Percentiles rank a stretch among this genome's conserved stretches.
Evolutionary conservation across 1,140 invertebrate genomes (phyloP).

Genomic region (Drosophila micromelanica): DNA sequence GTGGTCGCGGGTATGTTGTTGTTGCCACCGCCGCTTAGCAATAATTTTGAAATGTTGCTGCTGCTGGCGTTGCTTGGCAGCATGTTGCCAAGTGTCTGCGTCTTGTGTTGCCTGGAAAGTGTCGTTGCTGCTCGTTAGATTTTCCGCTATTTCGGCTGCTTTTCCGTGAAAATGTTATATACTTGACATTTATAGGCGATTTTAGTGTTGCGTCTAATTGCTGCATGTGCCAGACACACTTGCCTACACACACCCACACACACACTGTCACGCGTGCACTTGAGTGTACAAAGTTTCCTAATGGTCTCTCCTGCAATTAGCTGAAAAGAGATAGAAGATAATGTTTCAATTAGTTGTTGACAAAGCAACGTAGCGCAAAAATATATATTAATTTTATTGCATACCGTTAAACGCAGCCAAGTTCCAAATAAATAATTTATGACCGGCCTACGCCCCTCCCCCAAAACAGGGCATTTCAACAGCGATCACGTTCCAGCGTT

Average conservation of each 20-base stretch:
- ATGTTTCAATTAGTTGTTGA: conserved; percentile 77
- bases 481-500: conserved; percentile 56
- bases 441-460: not conserved
- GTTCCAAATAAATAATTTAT: conserved; percentile 64
- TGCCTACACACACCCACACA: conserved; percentile 1
- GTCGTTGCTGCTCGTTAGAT: conserved; percentile 29
- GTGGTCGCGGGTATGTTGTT: conserved; percentile 49
- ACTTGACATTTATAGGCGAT: conserved; percentile 69
- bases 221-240: conserved; percentile 54
- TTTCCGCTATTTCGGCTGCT: conserved; percentile 28
- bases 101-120: conserved; percentile 55
- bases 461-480: conserved; percentile 42
- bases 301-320: conserved; percentile 33
- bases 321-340: conserved; percentile 40
- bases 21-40: conserved; percentile 40
- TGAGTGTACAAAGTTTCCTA: conserved; percentile 34
- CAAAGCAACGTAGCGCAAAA: conserved; percentile 28
- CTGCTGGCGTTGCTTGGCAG: conserved; percentile 32
- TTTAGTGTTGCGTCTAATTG: conserved; percentile 71
- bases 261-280: not conserved
- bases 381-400: conserved; percentile 64
- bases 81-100: conserved; percentile 48
- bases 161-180: conserved; percentile 68
- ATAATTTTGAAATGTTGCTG: conserved; percentile 53
- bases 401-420: conserved; percentile 53